phyloP scores from a whole-genome alignment of 2,113 vertebrate species.

The Varanus salvator region DNA sequence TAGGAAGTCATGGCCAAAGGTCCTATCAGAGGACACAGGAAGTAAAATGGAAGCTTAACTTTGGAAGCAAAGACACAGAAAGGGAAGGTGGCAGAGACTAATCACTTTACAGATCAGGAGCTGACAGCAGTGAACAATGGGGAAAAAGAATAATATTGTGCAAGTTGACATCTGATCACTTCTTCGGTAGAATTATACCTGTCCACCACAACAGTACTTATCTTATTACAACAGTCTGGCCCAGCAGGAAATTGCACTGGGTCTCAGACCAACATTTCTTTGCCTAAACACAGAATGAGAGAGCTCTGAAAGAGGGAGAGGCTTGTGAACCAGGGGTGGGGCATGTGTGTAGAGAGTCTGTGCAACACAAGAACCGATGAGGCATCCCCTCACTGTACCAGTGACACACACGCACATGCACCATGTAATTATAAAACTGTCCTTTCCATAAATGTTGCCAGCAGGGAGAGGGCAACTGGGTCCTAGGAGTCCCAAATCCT shows the following conservation, averaged over 20 bases:
- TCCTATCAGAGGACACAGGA: conserved; percentile 71
- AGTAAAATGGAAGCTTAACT: not conserved
- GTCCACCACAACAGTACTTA: not conserved
- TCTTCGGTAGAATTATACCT: not conserved
- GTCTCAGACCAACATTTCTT: not conserved
- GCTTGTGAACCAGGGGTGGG: not conserved
- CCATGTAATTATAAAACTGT: not conserved
- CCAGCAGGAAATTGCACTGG: not conserved
- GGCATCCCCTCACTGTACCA: not conserved
- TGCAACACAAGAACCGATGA: not conserved
- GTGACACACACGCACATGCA: not conserved
- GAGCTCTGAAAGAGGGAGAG: not conserved
- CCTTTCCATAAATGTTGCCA: not conserved
- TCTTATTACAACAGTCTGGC: not conserved
- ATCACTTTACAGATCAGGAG: not conserved
- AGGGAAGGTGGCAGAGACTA: not conserved
- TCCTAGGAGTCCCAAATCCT: not conserved
- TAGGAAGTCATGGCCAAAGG: conserved; percentile 88
- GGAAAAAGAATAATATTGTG: not conserved
- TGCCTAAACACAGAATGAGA: not conserved
- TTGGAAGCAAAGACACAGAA: conserved; percentile 1
- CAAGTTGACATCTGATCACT: not conserved
- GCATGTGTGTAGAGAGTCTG: too few relatives aligned
- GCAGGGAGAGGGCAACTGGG: not conserved
- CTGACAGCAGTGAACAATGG: not conserved